Base-by-base conservation (phyloP, 2,888 invertebrate genomes). In the Cotesia congregata region DNA sequence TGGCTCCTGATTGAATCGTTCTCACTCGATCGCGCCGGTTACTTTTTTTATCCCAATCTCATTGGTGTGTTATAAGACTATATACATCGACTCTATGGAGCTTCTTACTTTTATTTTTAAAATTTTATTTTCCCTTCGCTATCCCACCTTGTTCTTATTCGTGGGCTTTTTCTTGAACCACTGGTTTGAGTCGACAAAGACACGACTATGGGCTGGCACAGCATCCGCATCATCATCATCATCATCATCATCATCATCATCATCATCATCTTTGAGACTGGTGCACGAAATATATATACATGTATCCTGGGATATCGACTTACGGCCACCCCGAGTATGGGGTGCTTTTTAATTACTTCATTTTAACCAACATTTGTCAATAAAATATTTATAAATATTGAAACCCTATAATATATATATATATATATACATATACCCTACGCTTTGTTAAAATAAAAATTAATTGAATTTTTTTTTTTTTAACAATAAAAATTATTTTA, bases 1-100 rank as follows among this genome's bases (percentile, higher is more conserved):
- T 88, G 87, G 86, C 88, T 88, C 88, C 89, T 89, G 89, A 89
- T 89, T 89, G 89, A 88, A 89, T 88, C 89, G 89, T 89, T 89
- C 89, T 89, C 89, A 88, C 89, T 88, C 88, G 88, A 89, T 89
- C 88, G 88, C 86, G 86, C 86, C 86, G 88, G 84, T 86, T 84
- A 86, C 87, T 89, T 89, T 88, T 30, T 50, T 89, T 89, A 86
- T 85, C 81, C 81, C 82, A 81, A 82, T 82, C 83, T 82, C 80
- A 59, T 73, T 73, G 73, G 73, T 73, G 50, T 65, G 67, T 67
- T 50, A 30, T 30, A 50, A 50, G 12, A 50, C 50, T 50, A 50
- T 12, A 50, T 50, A 50, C 50, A 50, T 50, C 50, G 73, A 59
- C 9, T 5, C 17, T n/a, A 30, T 38, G 61, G 61, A 38, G 59